A percentile compares a stretch with the other conserved stretches of the same genome.
These are phyloP conservation scores for Varanus salvator DNA, from an alignment of 2,113 vertebrate genomes.

Conservation along the genomic window DNA sequence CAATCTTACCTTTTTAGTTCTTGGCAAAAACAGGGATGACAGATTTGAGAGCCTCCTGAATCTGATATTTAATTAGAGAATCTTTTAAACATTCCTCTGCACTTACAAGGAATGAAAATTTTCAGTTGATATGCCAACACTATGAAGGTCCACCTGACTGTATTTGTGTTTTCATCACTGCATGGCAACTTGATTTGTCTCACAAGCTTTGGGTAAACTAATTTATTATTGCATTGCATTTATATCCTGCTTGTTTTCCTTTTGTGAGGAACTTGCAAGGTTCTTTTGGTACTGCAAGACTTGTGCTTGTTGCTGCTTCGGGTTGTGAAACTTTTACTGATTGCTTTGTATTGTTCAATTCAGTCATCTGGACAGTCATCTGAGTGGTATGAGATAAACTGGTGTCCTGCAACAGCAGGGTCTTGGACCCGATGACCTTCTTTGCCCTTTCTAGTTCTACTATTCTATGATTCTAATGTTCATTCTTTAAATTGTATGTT, in stretches of 20 bases:
- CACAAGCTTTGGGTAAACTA: not conserved
- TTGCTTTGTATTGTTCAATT: not conserved
- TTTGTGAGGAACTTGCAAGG: no score
- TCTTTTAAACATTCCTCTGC: not conserved
- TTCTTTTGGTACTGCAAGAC: not conserved
- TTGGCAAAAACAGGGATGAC: not conserved
- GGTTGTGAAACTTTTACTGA: not conserved
- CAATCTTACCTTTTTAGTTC: not conserved
- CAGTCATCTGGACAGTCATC: no score
- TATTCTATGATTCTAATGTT: no score
- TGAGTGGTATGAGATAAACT: no score
- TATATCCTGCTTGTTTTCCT: no score
- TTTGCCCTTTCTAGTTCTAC: no score
- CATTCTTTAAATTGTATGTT: no score
- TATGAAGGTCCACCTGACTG: not conserved
- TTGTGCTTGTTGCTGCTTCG: not conserved
- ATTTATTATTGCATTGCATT: no score
- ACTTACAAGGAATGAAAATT: not conserved
- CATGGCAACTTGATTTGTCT: not conserved
- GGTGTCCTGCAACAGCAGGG: no score
- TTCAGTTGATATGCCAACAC: not conserved
- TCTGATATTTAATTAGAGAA: not conserved
- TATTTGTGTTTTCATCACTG: not conserved
- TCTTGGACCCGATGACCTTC: no score
- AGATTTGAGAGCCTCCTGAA: not conserved